Base-by-base conservation (phyloP, 2,888 invertebrate species). In the Acrobasis repandana region DNA sequence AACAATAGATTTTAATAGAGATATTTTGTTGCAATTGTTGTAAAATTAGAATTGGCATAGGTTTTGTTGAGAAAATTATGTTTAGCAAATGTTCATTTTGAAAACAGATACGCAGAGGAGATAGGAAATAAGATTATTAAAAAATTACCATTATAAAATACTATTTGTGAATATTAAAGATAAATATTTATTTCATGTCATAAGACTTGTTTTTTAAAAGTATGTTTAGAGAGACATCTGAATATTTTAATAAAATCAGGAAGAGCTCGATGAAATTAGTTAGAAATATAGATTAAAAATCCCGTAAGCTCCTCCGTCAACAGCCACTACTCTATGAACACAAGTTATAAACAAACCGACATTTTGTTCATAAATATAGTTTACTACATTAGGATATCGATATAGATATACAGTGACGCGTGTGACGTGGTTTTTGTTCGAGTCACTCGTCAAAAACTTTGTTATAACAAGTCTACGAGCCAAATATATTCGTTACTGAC, bases 321-420 rank as follows among this genome's bases (percentile, higher is more conserved):
- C 62, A 61, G 51, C 51, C 58, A 52, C 28, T 50, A 63, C 8
- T 43, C 63, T 67, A 68, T 63, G 61, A 66, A 68, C 65, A 69
- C 66, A 64, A 65, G 56, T 60, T 58, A 46, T 34, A 62, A 61
- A 67, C 64, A 58, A 64, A 67, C 63, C 59, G 54, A 61, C 56
- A 61, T 34, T 65, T 66, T 65, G 66, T 66, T 66, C 65, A 58
- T 34, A 54, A 48, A 61, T 61, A 56, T 62, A 60, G 51, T 57
- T 54, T 28, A 60, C 34, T 56, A 43, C 43, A n/a, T 43, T 33
- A 20, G 20, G 20, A 9, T n/a, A n/a, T n/a, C n/a, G n/a, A n/a
- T n/a, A n/a, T n/a, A n/a, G n/a, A n/a, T 50, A 50, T 10, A 50
- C 20, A 46, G 38, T 38, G 18, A 43, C 38, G 9, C 11, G n/a